These are phyloP conservation scores for Agrypnia vestita DNA, from an alignment of 1,140 invertebrate species.

Conservation along the genomic window DNA sequence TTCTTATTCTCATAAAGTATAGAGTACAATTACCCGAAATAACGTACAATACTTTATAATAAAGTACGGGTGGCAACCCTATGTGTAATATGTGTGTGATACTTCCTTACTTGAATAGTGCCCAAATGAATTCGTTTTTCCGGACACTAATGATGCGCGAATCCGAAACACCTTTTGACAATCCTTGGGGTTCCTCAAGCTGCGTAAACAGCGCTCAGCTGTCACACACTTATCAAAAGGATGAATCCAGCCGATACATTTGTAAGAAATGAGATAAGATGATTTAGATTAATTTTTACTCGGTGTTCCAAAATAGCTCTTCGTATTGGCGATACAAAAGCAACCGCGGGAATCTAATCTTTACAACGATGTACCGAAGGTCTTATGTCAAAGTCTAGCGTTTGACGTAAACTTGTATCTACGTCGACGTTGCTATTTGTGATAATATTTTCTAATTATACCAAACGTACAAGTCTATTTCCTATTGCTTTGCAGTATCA, in stretches of 20 bases:
- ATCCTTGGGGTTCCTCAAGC: background rate
- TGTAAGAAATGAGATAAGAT: background rate
- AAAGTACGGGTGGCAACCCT: too few relatives aligned
- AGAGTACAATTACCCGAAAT: too few relatives aligned
- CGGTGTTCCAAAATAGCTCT: background rate
- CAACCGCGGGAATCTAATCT: background rate
- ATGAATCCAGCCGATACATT: background rate
- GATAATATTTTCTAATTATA: background rate
- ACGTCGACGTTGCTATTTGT: background rate
- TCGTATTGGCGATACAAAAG: background rate
- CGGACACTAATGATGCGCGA: background rate
- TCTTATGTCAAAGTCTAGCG: constrained; percentile 24
- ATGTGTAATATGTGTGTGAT: too few relatives aligned
- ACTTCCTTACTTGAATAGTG: too few relatives aligned
- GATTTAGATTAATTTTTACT: background rate
- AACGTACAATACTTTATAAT: too few relatives aligned
- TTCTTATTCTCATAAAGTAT: too few relatives aligned
- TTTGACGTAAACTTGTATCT: constrained; percentile 5
- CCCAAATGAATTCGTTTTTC: too few relatives aligned
- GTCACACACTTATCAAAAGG: background rate
- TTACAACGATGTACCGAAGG: constrained; percentile 33
- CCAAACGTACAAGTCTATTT: too few relatives aligned
- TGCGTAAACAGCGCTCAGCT: background rate
- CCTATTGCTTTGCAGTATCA: too few relatives aligned
- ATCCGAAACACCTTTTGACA: background rate